These are phyloP conservation scores for Synergus itoensis DNA, from an alignment of 2,888 invertebrate species.

Conservation along the genomic window DNA sequence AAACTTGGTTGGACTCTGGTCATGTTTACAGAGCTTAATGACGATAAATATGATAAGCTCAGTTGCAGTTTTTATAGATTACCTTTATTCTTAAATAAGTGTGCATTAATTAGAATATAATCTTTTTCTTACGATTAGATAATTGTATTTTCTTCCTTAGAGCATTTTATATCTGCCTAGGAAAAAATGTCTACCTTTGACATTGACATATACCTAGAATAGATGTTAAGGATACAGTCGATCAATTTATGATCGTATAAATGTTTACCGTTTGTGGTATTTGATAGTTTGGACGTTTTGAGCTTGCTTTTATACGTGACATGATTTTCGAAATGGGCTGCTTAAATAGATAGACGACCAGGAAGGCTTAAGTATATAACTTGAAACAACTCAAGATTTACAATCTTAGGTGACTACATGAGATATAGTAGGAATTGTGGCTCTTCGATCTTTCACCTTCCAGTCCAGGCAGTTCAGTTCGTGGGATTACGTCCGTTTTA, in stretches of 20 bases:
- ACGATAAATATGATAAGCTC: not conserved
- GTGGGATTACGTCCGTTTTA: not conserved
- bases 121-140: not conserved
- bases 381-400: slow-evolving; percentile 6
- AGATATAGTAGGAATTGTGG: slow-evolving; percentile 21
- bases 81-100: too few species aligned
- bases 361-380: slow-evolving; percentile 27
- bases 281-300: slow-evolving; percentile 12
- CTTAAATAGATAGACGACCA: not conserved
- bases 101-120: too few species aligned
- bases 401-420: not conserved
- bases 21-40: not conserved
- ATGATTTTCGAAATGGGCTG: not conserved
- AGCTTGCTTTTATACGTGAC: not conserved
- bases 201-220: too few species aligned
- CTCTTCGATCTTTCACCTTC: slow-evolving; percentile 16
- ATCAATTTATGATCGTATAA: slow-evolving; percentile 36
- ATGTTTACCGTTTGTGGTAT: slow-evolving; percentile 7
- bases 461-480: not conserved
- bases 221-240: not conserved
- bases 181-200: not conserved
- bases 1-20: not conserved
- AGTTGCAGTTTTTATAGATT: not conserved
- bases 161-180: not conserved
- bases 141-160: not conserved